These are phyloP conservation scores for Cheumatopsyche charites DNA, from an alignment of 1,140 invertebrate species.

Conservation along the genomic window DNA sequence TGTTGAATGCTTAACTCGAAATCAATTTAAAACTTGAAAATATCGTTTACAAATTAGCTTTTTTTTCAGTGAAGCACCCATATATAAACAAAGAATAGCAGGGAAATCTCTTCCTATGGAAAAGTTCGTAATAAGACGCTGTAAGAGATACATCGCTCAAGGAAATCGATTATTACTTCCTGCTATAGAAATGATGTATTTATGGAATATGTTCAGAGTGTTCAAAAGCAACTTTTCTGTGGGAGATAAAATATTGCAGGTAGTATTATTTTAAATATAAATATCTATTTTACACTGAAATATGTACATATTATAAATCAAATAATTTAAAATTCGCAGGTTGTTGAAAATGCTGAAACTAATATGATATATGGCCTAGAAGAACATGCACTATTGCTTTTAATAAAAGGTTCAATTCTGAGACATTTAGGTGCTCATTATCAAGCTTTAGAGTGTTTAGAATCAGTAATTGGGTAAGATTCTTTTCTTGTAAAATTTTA, in stretches of 20 bases:
- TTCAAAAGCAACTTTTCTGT: slow-evolving; percentile 74
- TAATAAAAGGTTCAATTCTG: slow-evolving; percentile 71
- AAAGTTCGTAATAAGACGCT: slow-evolving; percentile 90
- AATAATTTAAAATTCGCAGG: slow-evolving; percentile 30
- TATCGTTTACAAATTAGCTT: background rate
- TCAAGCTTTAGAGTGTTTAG: slow-evolving; percentile 39
- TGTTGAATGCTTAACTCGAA: background rate
- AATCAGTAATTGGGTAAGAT: slow-evolving; percentile 42
- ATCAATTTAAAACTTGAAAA: background rate
- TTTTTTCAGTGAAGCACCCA: slow-evolving; percentile 73
- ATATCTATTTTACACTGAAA: background rate
- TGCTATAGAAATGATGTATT: slow-evolving; percentile 85
- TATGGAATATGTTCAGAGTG: slow-evolving; percentile 93
- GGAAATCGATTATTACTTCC: slow-evolving; percentile 78
- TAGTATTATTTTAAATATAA: background rate
- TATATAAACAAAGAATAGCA: slow-evolving; percentile 87
- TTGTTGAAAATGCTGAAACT: slow-evolving; percentile 34
- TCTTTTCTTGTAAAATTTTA: too few relatives aligned
- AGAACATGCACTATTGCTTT: slow-evolving; percentile 76
- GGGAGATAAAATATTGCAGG: slow-evolving; percentile 70
- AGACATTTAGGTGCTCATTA: slow-evolving; percentile 41
- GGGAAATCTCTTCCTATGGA: slow-evolving; percentile 97
- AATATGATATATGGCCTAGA: slow-evolving; percentile 62
- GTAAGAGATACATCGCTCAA: slow-evolving; percentile 78
- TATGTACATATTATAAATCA: slow-evolving; percentile 1